phyloP scores from a whole-genome alignment of 2,797 vertebrate genomes.

The Falco biarmicus region DNA sequence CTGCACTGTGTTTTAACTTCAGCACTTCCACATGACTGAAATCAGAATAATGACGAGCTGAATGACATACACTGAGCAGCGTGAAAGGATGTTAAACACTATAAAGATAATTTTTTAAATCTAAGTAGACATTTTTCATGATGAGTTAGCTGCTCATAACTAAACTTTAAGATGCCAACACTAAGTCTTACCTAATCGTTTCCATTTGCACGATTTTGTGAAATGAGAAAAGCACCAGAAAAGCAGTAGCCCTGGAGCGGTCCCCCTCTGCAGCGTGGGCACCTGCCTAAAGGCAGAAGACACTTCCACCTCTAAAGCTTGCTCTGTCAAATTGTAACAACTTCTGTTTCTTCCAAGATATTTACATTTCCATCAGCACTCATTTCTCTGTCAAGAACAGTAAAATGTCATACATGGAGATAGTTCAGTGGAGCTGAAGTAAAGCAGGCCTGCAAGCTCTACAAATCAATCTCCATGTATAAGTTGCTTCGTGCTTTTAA shows the following conservation, averaged over 20 bases:
- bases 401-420: slow-evolving; percentile 35
- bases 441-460: slow-evolving; percentile 43
- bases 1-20: background rate
- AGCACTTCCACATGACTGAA: background rate
- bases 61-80: background rate
- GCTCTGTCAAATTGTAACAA: slow-evolving; percentile 6
- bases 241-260: background rate
- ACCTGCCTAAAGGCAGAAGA: background rate
- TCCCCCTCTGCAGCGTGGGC: background rate
- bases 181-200: background rate
- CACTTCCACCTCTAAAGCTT: background rate
- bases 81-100: background rate
- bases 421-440: slow-evolving; percentile 64
- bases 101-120: background rate
- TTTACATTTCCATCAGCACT: slow-evolving; percentile 63
- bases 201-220: background rate
- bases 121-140: background rate
- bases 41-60: background rate
- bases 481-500: slow-evolving; percentile 44
- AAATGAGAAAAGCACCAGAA: background rate
- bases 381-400: slow-evolving; percentile 56
- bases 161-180: background rate
- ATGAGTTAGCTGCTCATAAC: background rate
- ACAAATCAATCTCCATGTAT: slow-evolving; percentile 51
- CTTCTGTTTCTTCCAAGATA: slow-evolving; percentile 27